A percentile compares a stretch with the other conserved stretches of the same genome.
Evolutionary conservation across 2,797 vertebrate genomes (phyloP).

Genomic region (Enteromius argenteus): DNA sequence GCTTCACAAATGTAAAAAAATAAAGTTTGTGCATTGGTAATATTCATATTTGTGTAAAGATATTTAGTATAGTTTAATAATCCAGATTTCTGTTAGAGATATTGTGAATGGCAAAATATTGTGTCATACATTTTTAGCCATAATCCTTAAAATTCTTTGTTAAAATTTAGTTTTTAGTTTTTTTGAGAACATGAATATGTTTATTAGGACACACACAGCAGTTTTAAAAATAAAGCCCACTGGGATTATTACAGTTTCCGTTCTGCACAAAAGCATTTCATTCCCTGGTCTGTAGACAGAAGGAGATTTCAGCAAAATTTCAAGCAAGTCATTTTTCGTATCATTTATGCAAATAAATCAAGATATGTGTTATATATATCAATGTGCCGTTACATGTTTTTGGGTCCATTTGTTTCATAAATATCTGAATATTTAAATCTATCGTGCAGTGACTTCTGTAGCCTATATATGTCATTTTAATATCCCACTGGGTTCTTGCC

Average conservation of each 20-base stretch:
- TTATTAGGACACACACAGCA: background rate
- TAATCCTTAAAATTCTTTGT: background rate
- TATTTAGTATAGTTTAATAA: background rate
- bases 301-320: too few species aligned
- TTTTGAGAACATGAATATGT: background rate
- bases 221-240: constrained; percentile 35
- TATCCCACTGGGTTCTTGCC: background rate
- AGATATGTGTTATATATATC: background rate
- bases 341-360: background rate
- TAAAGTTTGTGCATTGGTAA: background rate
- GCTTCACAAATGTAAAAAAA: background rate
- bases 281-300: background rate
- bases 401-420: constrained; percentile 15
- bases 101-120: background rate
- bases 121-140: background rate
- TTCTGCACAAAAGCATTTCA: background rate
- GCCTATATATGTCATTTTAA: background rate
- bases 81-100: background rate
- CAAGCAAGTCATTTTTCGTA: background rate
- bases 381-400: background rate
- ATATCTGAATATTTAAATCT: background rate
- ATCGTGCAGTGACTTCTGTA: background rate
- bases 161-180: background rate
- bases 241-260: constrained; percentile 8
- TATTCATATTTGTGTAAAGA: constrained; percentile 16